A percentile compares a stretch with the other conserved stretches of the same genome.
Conservation (phyloP, 2,888 invertebrate genomes). For the Thelaira solivaga region DNA sequence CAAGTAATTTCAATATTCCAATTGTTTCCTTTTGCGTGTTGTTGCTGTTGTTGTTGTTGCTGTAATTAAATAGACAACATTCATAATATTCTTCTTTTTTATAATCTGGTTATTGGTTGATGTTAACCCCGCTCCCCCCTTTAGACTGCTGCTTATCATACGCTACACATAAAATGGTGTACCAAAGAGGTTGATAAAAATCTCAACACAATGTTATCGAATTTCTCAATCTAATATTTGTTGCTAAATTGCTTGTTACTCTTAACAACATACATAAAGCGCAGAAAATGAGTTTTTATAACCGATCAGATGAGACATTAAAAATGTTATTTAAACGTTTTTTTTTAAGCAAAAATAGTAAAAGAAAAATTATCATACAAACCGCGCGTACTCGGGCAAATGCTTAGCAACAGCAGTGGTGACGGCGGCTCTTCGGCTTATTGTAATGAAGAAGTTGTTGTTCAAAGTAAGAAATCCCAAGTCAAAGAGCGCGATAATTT, state of each 20-base stretch:
- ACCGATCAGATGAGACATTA: not conserved
- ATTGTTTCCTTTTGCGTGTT: not conserved
- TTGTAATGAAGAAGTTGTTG: constrained; percentile 1
- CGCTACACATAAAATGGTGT: not conserved
- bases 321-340: constrained; percentile 21
- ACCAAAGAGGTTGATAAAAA: no score
- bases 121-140: no score
- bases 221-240: constrained; percentile 49
- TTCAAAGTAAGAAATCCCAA: constrained; percentile 10
- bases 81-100: not conserved
- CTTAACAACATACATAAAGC: not conserved
- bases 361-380: constrained; percentile 6
- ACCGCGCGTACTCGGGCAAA: not conserved
- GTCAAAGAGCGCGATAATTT: constrained; percentile 58
- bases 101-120: constrained; percentile 17
- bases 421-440: no score
- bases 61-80: not conserved
- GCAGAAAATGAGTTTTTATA: not conserved
- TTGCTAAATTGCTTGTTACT: not conserved
- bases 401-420: not conserved
- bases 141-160: not conserved
- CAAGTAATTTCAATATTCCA: not conserved
- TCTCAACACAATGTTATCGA: constrained; percentile 32
- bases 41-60: not conserved
- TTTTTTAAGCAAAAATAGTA: no score